These are phyloP conservation scores for Forpus xanthops DNA, from an alignment of 2,797 vertebrate genomes.

Conservation along the genomic window DNA sequence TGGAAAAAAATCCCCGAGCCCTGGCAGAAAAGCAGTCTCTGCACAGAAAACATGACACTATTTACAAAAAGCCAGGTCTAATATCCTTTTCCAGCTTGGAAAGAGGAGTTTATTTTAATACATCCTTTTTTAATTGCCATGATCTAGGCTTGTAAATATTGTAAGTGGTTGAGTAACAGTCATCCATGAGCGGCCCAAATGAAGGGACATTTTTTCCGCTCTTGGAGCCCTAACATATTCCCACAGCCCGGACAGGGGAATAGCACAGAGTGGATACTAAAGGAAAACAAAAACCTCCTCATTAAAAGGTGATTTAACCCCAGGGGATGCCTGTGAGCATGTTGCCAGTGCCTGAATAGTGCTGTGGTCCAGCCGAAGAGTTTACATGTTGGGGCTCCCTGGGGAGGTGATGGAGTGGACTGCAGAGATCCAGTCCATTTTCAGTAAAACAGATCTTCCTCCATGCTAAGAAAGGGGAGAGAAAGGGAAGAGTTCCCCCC, in stretches of 20 bases:
- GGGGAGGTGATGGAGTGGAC: neutral
- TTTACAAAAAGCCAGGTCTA: slow-evolving; percentile 38
- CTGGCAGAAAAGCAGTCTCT: slow-evolving; percentile 39
- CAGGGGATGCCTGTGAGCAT: neutral
- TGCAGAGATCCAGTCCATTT: neutral
- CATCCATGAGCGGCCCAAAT: slow-evolving; percentile 54
- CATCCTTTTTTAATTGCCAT: slow-evolving; percentile 70
- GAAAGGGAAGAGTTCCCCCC: neutral
- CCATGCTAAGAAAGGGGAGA: neutral
- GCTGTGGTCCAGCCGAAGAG: neutral
- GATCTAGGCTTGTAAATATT: slow-evolving; percentile 72
- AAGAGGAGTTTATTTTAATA: slow-evolving; percentile 68
- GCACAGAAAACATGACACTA: slow-evolving; percentile 57
- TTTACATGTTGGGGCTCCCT: neutral
- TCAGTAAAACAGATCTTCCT: neutral
- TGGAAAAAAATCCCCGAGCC: slow-evolving; percentile 18
- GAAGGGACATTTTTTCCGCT: slow-evolving; percentile 49
- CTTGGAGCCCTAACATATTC: neutral
- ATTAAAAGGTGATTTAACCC: neutral
- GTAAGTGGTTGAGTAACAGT: slow-evolving; percentile 65
- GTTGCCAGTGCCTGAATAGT: neutral
- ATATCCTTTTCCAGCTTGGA: slow-evolving; percentile 60
- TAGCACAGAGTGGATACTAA: neutral
- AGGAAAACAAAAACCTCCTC: neutral
- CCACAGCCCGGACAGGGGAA: neutral